Conservation (phyloP, 2,797 vertebrate genomes). For the Hippopotamyrus pictus region DNA sequence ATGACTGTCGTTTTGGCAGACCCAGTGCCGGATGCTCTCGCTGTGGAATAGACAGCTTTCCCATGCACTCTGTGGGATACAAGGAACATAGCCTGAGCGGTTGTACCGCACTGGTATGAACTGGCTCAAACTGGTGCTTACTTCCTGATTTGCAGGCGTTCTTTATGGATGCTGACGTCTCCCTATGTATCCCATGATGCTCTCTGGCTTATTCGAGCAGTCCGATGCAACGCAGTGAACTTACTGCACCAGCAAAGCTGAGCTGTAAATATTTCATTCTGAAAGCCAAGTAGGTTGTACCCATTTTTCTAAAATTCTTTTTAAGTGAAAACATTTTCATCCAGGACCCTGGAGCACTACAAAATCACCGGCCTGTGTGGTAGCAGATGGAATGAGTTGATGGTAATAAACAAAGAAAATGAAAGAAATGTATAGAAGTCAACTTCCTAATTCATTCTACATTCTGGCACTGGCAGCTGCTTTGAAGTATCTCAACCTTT, state of each 20-base stretch:
- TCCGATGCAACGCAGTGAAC: background rate
- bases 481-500: background rate
- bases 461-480: background rate
- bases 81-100: background rate
- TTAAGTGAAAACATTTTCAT: background rate
- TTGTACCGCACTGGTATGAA: background rate
- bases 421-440: background rate
- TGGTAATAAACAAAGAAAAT: slow-evolving; percentile 3
- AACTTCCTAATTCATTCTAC: background rate
- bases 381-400: background rate
- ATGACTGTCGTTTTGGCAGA: background rate
- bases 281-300: slow-evolving; percentile 3
- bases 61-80: background rate
- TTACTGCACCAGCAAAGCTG: background rate
- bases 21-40: background rate
- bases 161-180: background rate
- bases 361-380: background rate
- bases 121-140: background rate
- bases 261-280: slow-evolving; percentile 7
- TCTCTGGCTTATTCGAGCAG: background rate
- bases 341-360: background rate
- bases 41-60: background rate
- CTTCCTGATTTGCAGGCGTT: background rate
- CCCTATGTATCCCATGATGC: background rate
- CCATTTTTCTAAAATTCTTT: background rate